Conservation (phyloP, 1,140 invertebrate species). For the Wasmannia auropunctata region DNA sequence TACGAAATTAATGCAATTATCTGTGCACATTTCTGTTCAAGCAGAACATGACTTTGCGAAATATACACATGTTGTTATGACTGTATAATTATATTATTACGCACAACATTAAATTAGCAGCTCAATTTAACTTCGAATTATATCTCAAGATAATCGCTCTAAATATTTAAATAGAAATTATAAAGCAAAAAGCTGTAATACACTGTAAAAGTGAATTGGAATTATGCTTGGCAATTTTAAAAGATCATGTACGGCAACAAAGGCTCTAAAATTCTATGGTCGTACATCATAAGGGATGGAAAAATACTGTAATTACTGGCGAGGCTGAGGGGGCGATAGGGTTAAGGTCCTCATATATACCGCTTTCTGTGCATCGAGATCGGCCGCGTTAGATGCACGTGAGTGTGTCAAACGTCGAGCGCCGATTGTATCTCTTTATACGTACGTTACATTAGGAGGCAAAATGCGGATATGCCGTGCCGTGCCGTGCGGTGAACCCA, state of each 20-base stretch:
- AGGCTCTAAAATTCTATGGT: background rate
- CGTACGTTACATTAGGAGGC: conserved; percentile 62
- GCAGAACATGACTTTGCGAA: background rate
- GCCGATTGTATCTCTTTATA: conserved; percentile 68
- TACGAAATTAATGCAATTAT: conserved; percentile 31
- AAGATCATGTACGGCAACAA: background rate
- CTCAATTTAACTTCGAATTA: background rate
- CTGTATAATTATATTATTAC: conserved; percentile 27
- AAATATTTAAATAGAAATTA: background rate
- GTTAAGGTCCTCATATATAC: background rate
- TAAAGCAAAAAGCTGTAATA: background rate
- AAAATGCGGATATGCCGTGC: conserved; percentile 46
- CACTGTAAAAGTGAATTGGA: background rate
- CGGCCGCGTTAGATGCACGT: conserved; percentile 10
- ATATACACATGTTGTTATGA: background rate
- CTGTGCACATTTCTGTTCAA: background rate
- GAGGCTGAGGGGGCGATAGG: background rate
- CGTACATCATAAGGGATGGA: background rate
- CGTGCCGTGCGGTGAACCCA: conserved; percentile 56
- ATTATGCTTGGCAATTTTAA: background rate
- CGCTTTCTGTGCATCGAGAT: conserved; percentile 24
- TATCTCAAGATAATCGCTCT: background rate
- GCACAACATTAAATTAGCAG: background rate
- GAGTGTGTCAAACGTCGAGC: conserved; percentile 60
- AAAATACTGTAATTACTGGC: conserved; percentile 29